Base-by-base conservation (phyloP, 2,888 invertebrate species). In the Orthosia incerta region DNA sequence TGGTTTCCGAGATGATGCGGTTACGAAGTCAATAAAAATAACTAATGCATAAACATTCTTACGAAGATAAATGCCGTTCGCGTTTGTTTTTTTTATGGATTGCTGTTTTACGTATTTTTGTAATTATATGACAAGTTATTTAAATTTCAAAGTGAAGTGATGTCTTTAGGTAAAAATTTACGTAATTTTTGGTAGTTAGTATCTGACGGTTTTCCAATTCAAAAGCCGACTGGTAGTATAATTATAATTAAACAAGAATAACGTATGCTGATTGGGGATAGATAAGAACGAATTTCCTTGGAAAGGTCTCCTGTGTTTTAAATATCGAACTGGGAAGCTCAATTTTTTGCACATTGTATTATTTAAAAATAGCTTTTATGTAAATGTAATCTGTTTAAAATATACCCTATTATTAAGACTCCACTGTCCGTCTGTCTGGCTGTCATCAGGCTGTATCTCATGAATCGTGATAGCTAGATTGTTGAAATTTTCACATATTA, bases 11-110 rank as follows among this genome's bases (percentile, higher is more conserved):
- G 45, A 55, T 57, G 45, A 70, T 81, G 80, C 64, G 80, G 83
- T 81, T 79, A 71, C 75, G 65, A 46, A 67, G 65, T 16, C 15
- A 53, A 79, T 74, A 71, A 83, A 83, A 81, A 79, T 74, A 74
- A 68, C 48, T 46, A 51, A 53, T 39, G 18, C 26, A 79, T 59
- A 11, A 20, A 57, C 31, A 64, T 53, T 74, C 23, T 65, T 50
- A 51, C 20, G n/a, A 39, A 55, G 59, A 61, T 67, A 12, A 57
- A 45, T 53, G 16, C 60, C 26, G 20, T 23, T 31, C 4, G 56
- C 7, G 23, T 53, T 64, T 53, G 48, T 46, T 23, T 77, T 56
- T 23, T 16, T 56, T 11, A 4, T 55, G 55, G 5, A 48, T 50
- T 57, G 15, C n/a, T n/a, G 23, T 56, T 31, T 46, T 48, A 18